Evolutionary conservation across 2,797 vertebrate genomes (phyloP), one percentile per base, ranked within the genome.

Genomic region (Molossus molossus): DNA sequence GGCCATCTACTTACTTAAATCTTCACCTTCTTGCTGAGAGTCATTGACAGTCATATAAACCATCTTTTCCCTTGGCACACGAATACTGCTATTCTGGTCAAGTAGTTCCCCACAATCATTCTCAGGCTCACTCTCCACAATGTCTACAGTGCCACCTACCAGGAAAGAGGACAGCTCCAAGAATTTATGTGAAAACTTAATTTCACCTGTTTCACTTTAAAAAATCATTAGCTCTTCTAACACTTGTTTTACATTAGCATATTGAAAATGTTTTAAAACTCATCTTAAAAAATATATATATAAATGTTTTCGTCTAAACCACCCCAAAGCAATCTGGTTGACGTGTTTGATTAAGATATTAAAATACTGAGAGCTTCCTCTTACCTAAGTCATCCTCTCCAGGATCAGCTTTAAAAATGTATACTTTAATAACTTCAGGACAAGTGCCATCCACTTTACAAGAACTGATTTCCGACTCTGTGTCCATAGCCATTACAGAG

Each of bases 381-480:
- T 99, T 92, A 96, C 99, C 99, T 98, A 99, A 99, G 97, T 99
- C 99, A 94, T 99, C 99, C 97, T 99, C 99, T 92, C 99, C 99
- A 45, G 99, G 99, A 97, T 99, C 99, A 65, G 99, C 99, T 98
- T 99, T 99, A 98, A 99, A 99, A 98, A 99, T 99, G 98, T 99
- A 99, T 96, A 99, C 99, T 97, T 99, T 99, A 97, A 99, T 99
- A 97, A 99, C 99, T 98, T 99, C 99, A 98, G 99, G 98, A 94
- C 98, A 98, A 97, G 98, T 99, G 88, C 99, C 99, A 90, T 99
- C 99, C 93, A 99, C 99, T 97, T 99, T 99, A 98, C 99, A 99
- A 98, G 99, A 99, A 97, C 99, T 99, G 73, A 99, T 99, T 98
- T 99, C 98, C 29, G 98, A 99, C 58, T 99, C 99, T 94, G 99